These are phyloP conservation scores for Bujurquina vittata DNA, from an alignment of 2,113 vertebrate genomes.

Conservation along the genomic window DNA sequence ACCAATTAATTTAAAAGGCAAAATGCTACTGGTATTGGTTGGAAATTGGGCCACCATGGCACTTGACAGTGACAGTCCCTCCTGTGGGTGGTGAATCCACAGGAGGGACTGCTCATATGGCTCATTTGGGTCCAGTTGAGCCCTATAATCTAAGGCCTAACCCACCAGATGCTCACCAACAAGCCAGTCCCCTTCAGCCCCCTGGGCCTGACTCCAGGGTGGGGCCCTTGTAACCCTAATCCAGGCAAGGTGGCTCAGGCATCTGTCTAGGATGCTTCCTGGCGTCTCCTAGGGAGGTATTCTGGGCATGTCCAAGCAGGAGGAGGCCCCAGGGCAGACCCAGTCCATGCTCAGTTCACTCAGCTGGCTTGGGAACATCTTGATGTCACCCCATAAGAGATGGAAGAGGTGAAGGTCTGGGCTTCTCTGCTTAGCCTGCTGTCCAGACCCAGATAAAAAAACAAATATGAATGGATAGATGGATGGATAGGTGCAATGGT, in stretches of 20 bases:
- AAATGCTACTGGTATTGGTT: no score
- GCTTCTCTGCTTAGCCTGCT: background rate
- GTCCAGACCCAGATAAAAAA: background rate
- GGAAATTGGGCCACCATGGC: background rate
- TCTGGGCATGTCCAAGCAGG: background rate
- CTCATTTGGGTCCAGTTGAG: background rate
- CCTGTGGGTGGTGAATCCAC: no score
- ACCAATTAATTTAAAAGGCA: background rate
- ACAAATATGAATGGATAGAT: background rate
- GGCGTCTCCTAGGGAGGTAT: no score
- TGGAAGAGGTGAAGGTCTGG: background rate
- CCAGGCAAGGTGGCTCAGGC: no score
- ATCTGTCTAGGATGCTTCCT: no score
- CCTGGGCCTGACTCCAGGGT: background rate
- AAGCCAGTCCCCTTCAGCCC: background rate
- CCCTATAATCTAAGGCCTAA: background rate
- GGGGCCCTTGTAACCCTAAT: background rate
- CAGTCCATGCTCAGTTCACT: background rate
- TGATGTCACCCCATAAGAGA: background rate
- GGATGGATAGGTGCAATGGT: background rate
- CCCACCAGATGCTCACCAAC: background rate
- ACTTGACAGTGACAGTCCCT: background rate
- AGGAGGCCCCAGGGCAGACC: background rate
- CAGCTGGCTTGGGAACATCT: background rate
- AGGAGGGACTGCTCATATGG: no score